Percentiles rank a stretch among this genome's conserved stretches.
Evolutionary conservation across 2,113 vertebrate genomes (phyloP).

Genomic region (Orthonyx spaldingii): DNA sequence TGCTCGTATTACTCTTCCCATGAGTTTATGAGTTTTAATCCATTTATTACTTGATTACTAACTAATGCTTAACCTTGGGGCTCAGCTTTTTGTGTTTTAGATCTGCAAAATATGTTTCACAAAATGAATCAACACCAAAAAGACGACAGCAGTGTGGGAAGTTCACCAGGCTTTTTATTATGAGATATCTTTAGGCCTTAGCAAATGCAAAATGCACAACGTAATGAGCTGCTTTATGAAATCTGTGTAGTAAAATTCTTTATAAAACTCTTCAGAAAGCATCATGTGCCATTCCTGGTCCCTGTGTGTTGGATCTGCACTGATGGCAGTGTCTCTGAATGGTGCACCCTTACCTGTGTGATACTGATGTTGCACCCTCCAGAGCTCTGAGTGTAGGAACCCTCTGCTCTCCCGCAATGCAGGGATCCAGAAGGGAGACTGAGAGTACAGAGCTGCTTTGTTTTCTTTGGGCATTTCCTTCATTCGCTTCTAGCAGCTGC

Average conservation of each 20-base stretch:
- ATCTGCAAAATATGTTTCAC: neutral
- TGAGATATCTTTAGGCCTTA: neutral
- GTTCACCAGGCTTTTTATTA: neutral
- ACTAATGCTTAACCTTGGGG: neutral
- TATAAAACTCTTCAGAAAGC: neutral
- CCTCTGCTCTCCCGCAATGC: neutral
- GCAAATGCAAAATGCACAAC: neutral
- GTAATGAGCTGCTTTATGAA: neutral
- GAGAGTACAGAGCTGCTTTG: neutral
- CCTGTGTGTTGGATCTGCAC: neutral
- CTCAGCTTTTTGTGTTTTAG: neutral
- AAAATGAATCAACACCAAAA: neutral
- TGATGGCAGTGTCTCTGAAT: neutral
- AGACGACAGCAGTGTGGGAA: neutral
- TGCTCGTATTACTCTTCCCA: neutral
- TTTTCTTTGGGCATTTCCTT: neutral
- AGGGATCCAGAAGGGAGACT: neutral
- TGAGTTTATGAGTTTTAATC: neutral
- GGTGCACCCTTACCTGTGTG: rapidly evolving
- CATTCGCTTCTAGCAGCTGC: neutral
- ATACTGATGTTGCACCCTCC: neutral
- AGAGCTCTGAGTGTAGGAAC: neutral
- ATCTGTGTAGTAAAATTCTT: too few relatives aligned
- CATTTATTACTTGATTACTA: neutral
- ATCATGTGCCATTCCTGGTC: neutral